These are phyloP conservation scores for Phrynocephalus versicolor DNA, from an alignment of 2,113 vertebrate genomes.

Conservation along the genomic window DNA sequence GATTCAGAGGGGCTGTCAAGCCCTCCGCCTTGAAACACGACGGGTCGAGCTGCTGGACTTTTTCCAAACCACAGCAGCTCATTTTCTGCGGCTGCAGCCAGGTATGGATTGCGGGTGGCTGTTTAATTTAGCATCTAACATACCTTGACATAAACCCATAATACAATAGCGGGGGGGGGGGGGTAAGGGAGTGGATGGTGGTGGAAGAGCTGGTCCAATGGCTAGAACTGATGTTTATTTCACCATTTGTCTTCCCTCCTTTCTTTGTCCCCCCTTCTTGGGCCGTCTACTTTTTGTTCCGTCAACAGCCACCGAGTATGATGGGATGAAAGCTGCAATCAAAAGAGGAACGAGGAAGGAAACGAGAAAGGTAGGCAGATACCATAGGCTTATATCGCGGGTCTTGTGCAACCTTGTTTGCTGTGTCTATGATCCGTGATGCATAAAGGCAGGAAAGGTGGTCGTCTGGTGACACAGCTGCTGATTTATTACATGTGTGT, in stretches of 20 bases:
- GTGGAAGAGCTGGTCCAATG: background rate
- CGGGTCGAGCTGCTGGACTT: constrained; percentile 70
- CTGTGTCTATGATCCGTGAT: fast-evolving
- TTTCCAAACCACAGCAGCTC: constrained; percentile 74
- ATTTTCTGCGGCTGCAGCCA: constrained; percentile 69
- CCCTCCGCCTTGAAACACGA: constrained; percentile 66
- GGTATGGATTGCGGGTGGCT: constrained; percentile 63
- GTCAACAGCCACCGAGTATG: constrained; percentile 47
- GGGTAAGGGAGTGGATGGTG: background rate
- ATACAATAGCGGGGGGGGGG: fast-evolving
- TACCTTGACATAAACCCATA: constrained; percentile 76
- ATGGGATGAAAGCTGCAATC: constrained; percentile 23
- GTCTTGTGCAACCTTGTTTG: too few species aligned
- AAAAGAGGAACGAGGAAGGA: constrained; percentile 1
- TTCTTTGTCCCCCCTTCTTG: background rate
- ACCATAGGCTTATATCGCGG: too few species aligned
- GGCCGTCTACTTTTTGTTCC: constrained; percentile 35
- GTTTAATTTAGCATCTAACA: constrained; percentile 78
- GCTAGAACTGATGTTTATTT: constrained; percentile 33
- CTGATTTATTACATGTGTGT: too few species aligned
- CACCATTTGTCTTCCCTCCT: background rate
- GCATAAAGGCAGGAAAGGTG: too few species aligned
- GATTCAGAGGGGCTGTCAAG: constrained; percentile 76
- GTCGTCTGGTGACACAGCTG: background rate
- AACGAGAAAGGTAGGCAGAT: background rate